phyloP scores from a whole-genome alignment of 2,888 invertebrate species.

The Subacronicta megacephala region DNA sequence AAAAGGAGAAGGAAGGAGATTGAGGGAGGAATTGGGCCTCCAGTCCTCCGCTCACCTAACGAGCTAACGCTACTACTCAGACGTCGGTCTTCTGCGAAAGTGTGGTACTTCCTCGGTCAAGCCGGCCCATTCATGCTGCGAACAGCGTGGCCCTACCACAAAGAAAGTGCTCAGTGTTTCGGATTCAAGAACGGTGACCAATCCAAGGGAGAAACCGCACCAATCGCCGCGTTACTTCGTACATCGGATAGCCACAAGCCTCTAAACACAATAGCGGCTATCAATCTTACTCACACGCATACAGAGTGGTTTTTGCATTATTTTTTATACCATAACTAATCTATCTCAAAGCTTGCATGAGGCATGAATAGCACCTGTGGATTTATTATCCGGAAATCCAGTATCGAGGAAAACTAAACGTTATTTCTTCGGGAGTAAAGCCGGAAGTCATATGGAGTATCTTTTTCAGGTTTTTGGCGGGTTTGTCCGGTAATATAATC shows the following conservation, averaged over 20 bases:
- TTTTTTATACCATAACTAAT: conserved; percentile 51
- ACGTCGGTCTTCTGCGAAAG: too few species aligned
- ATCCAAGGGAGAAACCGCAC: background rate
- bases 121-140: too few species aligned
- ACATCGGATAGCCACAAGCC: background rate
- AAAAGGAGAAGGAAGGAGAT: too few species aligned
- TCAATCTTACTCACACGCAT: conserved; percentile 46
- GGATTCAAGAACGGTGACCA: too few species aligned
- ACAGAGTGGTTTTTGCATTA: conserved; percentile 25
- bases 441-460: background rate
- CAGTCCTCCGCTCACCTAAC: too few species aligned
- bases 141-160: too few species aligned
- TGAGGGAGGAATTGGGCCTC: too few species aligned
- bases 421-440: background rate
- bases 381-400: conserved; percentile 44
- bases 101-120: too few species aligned
- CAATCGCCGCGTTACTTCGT: background rate
- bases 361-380: conserved; percentile 58
- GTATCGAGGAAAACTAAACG: background rate
- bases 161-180: too few species aligned
- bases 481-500: conserved; percentile 36
- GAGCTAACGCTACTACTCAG: too few species aligned
- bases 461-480: conserved; percentile 21
- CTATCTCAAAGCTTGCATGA: conserved; percentile 47
- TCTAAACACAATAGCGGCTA: conserved; percentile 17